Conservation (phyloP, 2,888 invertebrate genomes). For the Synergus japonicus region DNA sequence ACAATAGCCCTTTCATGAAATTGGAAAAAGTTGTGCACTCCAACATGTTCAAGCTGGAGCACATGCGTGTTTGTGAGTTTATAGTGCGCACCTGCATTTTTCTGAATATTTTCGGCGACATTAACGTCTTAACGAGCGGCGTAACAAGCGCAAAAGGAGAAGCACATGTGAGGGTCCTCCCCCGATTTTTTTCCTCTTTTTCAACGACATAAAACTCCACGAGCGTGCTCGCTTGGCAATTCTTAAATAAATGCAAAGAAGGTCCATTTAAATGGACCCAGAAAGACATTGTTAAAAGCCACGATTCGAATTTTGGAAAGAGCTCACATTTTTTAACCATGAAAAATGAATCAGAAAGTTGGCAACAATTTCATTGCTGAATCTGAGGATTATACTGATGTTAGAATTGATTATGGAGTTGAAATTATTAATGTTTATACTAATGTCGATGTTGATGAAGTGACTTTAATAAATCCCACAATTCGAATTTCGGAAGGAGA, state of each 20-base stretch:
- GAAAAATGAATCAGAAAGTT: too few species aligned
- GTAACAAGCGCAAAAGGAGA: conserved; percentile 71
- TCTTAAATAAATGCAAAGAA: conserved; percentile 12
- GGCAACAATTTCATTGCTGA: too few species aligned
- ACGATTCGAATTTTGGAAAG: background rate
- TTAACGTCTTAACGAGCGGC: conserved; percentile 75
- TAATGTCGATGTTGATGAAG: too few species aligned
- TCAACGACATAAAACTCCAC: conserved; percentile 48
- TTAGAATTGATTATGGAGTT: too few species aligned
- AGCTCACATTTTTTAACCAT: background rate
- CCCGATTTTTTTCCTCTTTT: conserved; percentile 46
- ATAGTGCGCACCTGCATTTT: conserved; percentile 73
- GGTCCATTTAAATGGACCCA: background rate
- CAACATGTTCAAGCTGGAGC: conserved; percentile 54
- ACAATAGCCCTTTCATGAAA: conserved; percentile 45
- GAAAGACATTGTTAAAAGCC: background rate
- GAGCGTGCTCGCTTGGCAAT: conserved; percentile 32
- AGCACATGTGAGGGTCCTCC: conserved; percentile 50
- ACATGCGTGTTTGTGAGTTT: conserved; percentile 47
- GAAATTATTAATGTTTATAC: background rate
- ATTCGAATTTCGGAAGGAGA: background rate
- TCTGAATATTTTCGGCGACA: conserved; percentile 74
- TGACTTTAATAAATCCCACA: background rate
- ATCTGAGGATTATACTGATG: background rate
- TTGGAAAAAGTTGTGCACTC: conserved; percentile 47